Evolutionary conservation across 2,797 vertebrate species (phyloP).

Genomic region (Rhincodon typus): DNA sequence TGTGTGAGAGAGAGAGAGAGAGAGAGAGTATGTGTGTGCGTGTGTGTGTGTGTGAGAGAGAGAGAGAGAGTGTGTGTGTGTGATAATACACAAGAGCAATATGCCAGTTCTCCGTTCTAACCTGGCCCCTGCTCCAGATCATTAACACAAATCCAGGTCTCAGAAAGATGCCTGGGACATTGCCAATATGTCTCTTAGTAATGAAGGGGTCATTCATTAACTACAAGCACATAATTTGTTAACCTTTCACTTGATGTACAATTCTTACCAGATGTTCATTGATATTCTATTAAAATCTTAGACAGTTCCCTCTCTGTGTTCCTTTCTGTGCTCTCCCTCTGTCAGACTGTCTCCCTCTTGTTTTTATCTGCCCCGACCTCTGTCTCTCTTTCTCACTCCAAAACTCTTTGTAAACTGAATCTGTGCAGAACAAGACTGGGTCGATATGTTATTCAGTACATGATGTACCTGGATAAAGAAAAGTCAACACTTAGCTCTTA

Average conservation of each 20-base stretch:
- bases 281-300: constrained; percentile 53
- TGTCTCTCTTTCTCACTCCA: not conserved
- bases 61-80: too few relatives aligned
- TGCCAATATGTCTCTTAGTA: constrained; percentile 59
- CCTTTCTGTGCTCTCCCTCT: not conserved
- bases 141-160: constrained; percentile 58
- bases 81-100: not conserved
- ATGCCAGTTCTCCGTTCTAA: constrained; percentile 46
- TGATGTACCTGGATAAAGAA: not conserved
- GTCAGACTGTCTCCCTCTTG: not conserved
- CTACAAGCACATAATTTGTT: constrained; percentile 57
- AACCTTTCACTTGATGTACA: constrained; percentile 57
- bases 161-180: constrained; percentile 57
- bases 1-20: too few relatives aligned
- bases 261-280: constrained; percentile 61
- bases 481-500: not conserved
- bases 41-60: too few relatives aligned
- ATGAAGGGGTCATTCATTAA: constrained; percentile 62
- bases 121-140: constrained; percentile 60
- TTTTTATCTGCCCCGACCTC: not conserved
- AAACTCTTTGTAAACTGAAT: not conserved
- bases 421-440: not conserved
- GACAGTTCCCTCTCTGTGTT: not conserved
- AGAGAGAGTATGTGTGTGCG: not conserved
- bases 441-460: not conserved